Evolutionary conservation across 2,888 invertebrate species (phyloP).

Genomic region (Anagyrus pseudococci): DNA sequence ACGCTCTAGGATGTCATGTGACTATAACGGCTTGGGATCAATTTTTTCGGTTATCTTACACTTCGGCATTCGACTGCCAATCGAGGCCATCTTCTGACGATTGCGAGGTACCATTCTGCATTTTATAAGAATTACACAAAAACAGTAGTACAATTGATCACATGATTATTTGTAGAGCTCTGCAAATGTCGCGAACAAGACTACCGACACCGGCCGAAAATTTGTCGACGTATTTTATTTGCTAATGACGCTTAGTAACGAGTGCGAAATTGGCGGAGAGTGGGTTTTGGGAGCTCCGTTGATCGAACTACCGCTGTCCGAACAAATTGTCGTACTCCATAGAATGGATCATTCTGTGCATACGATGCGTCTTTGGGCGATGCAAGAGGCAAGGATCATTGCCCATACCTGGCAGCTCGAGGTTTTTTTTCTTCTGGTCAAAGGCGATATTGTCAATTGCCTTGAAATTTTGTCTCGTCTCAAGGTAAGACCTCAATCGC

Average conservation of each 20-base stretch:
- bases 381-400: conserved; percentile 74
- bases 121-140: too few relatives aligned
- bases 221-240: conserved; percentile 74
- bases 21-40: conserved; percentile 84
- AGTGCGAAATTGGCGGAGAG: conserved; percentile 76
- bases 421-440: conserved; percentile 69
- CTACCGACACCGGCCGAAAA: conserved; percentile 68
- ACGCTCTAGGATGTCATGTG: conserved; percentile 79
- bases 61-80: conserved; percentile 60
- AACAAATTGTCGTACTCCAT: conserved; percentile 82
- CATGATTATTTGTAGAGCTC: too few relatives aligned
- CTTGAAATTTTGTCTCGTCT: conserved; percentile 56
- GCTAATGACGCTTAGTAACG: conserved; percentile 75
- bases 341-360: conserved; percentile 81
- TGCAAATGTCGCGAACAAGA: too few relatives aligned
- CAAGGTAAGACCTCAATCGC: conserved; percentile 48
- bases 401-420: conserved; percentile 79
- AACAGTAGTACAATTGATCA: too few relatives aligned
- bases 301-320: conserved; percentile 80
- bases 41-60: conserved; percentile 65
- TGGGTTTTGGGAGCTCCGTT: conserved; percentile 76
- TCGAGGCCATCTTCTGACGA: conserved; percentile 46
- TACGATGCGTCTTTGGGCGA: conserved; percentile 79
- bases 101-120: conserved; percentile 51
- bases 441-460: conserved; percentile 57